A percentile compares a stretch with the other conserved stretches of the same genome.
Evolutionary conservation across 2,113 vertebrate genomes (phyloP).

Genomic region (Nesospiza acunhae): DNA sequence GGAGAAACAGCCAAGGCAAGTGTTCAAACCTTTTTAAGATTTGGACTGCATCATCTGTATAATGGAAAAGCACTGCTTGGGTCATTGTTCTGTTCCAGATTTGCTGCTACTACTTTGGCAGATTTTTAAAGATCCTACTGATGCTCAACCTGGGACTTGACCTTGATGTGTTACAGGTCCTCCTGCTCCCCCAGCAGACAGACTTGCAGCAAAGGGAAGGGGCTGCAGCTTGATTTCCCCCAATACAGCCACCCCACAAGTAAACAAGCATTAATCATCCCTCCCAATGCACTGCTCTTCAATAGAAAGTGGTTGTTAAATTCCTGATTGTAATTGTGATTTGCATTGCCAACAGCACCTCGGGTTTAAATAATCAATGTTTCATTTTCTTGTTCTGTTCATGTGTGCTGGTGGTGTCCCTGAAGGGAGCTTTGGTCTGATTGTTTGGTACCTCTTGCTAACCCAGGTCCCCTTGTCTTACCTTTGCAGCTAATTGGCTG

Average conservation of each 20-base stretch:
- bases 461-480: background rate
- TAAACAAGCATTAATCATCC: conserved; percentile 27
- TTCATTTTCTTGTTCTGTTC: background rate
- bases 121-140: background rate
- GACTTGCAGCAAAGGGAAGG: background rate
- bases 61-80: background rate
- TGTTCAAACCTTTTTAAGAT: background rate
- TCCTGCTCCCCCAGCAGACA: background rate
- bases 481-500: background rate
- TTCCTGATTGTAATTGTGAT: conserved; percentile 12
- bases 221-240: background rate
- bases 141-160: background rate
- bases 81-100: background rate
- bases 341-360: conserved; percentile 11
- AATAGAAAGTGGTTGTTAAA: background rate
- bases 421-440: background rate
- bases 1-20: background rate
- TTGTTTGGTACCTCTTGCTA: background rate
- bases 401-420: background rate
- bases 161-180: background rate
- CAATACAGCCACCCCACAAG: background rate
- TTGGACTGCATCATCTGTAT: background rate
- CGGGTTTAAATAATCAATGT: background rate
- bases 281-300: background rate
- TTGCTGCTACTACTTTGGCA: background rate